Conservation (phyloP, 2,888 invertebrate species). For the Toxonevra muliebris region DNA sequence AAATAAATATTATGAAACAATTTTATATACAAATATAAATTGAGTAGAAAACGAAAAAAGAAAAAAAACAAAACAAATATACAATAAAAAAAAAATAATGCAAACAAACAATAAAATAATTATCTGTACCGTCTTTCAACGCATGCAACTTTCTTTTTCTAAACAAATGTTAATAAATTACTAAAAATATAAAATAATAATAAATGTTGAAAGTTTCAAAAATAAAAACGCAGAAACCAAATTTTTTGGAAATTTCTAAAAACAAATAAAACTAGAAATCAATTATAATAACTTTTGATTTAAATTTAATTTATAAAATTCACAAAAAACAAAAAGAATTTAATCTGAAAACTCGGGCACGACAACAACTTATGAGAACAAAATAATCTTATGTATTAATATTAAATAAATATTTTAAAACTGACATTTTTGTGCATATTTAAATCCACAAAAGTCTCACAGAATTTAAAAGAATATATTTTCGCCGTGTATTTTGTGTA, state of each 20-base stretch:
- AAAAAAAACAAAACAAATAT: conserved; percentile 7
- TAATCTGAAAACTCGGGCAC: too few relatives aligned
- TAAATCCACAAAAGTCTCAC: background rate
- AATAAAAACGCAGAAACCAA: too few relatives aligned
- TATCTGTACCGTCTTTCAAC: background rate
- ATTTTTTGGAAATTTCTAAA: too few relatives aligned
- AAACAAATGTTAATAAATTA: background rate
- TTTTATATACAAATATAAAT: conserved; percentile 10
- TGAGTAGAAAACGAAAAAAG: background rate
- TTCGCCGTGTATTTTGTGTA: too few relatives aligned
- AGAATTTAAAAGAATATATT: background rate
- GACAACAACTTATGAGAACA: too few relatives aligned
- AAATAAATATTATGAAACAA: conserved; percentile 21
- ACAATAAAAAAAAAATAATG: conserved; percentile 8
- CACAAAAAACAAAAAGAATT: too few relatives aligned
- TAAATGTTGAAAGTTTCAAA: too few relatives aligned
- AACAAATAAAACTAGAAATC: too few relatives aligned
- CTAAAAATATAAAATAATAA: background rate
- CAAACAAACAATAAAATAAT: conserved; percentile 6
- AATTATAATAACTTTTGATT: too few relatives aligned
- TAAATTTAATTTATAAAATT: too few relatives aligned
- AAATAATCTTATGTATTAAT: background rate
- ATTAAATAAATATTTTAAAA: background rate
- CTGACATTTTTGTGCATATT: too few relatives aligned
- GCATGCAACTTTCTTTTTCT: background rate